A percentile compares a stretch with the other conserved stretches of the same genome.
These are phyloP conservation scores for Synergus gifuensis DNA, from an alignment of 2,888 invertebrate genomes.

Conservation along the genomic window DNA sequence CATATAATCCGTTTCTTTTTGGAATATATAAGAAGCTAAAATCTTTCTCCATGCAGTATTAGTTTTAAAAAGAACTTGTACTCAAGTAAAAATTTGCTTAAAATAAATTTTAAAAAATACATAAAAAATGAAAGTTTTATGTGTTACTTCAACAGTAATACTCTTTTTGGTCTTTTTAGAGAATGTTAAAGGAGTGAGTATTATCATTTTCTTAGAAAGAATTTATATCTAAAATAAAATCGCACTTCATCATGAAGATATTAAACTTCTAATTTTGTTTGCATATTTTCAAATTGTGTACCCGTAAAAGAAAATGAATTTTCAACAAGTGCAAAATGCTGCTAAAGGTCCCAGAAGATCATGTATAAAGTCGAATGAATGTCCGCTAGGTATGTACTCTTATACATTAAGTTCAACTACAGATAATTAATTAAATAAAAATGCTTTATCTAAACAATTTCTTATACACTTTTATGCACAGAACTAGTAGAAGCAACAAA, in stretches of 20 bases:
- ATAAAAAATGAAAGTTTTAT: constrained; percentile 2
- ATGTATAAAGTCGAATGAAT: constrained; percentile 4
- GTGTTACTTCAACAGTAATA: background rate
- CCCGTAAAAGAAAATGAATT: constrained; percentile 23
- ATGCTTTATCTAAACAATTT: background rate
- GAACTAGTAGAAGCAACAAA: constrained; percentile 54
- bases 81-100: background rate
- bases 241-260: background rate
- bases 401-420: too few relatives aligned
- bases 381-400: background rate
- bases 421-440: too few relatives aligned
- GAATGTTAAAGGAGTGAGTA: constrained; percentile 17
- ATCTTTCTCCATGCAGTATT: background rate
- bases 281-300: background rate
- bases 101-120: background rate
- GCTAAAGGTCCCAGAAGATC: background rate
- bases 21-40: background rate
- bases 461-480: constrained; percentile 55
- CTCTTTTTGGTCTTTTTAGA: background rate
- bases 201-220: background rate
- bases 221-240: background rate
- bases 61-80: background rate
- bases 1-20: background rate
- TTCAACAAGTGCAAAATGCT: background rate
- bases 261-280: background rate